Base-by-base conservation (phyloP, 2,888 invertebrate species). In the Halocaridina rubra region DNA sequence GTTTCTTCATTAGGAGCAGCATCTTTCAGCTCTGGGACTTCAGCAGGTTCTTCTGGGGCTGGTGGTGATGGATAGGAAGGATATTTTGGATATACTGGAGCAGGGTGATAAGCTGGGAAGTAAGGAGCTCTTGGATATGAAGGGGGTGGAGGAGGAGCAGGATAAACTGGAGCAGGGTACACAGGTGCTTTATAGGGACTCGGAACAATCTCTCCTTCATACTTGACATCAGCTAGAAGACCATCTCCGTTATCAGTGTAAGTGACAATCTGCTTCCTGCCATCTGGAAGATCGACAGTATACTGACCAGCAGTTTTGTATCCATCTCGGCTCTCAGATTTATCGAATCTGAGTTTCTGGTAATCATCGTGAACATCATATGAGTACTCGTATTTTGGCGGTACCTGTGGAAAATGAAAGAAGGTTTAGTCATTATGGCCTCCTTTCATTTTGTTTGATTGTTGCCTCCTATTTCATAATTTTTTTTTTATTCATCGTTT, bases 291-390 rank as follows among this genome's bases (percentile, higher is more conserved):
- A 29, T 71, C 39, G 13, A 82, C 82, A 1, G 71, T 53, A 72
- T 77, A 82, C n/a, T 69, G 72, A 2, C 82, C 82, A 10, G 19
- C 57, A 0, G 82, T 82, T 61, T 82, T 82, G 78, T 82, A 61
- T 27, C 82, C 82, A 10, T 82, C 78, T 3, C 82, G 82, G 7
- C 29, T 24, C 78, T 82, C 82, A 1, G 33, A 29, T 61, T 77
- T 61, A 46, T 82, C 82, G 39, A 78, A 82, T 29, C 59, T 82
- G 8, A 82, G 33, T n/a, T 78, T 72, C 22, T 61, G 57, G 78
- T 82, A 82, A 22, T 82, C 72, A 53, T 82, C 82, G 22, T 24
- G 71, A 29, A 82, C 82, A 33, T 64, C 82, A 39, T 82, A 82
- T 4, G 59, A 29, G 39, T 82, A 82, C 24, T 59, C 75, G 22